These are phyloP conservation scores for Microcebus lehilahytsara DNA, from an alignment of 2,113 vertebrate genomes.

Conservation along the genomic window DNA sequence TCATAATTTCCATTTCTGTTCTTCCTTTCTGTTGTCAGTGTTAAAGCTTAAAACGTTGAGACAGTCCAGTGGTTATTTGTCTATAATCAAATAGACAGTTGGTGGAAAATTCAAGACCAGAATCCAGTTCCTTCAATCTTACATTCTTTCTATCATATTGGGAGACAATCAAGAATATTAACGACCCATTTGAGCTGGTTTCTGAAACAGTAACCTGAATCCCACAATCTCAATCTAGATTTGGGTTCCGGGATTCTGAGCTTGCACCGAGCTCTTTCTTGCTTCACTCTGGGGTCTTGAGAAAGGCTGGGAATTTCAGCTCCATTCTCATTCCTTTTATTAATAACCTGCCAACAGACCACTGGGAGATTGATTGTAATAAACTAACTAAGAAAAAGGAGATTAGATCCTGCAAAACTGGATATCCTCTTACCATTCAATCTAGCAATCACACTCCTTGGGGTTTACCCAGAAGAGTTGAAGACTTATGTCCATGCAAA, in stretches of 20 bases:
- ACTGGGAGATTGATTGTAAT: not conserved
- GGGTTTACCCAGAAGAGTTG: not conserved
- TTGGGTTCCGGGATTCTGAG: not conserved
- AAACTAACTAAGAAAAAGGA: not conserved
- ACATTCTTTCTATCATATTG: too few species aligned
- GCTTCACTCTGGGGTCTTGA: not conserved
- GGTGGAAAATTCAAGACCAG: not conserved
- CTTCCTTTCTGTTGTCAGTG: rapidly evolving
- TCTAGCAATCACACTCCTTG: not conserved
- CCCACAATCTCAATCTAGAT: not conserved
- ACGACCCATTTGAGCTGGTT: not conserved
- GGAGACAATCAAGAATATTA: not conserved
- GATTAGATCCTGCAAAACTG: not conserved
- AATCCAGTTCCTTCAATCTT: not conserved
- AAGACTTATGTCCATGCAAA: not conserved
- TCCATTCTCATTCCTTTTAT: not conserved
- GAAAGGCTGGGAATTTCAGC: not conserved
- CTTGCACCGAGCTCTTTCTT: not conserved
- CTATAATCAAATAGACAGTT: not conserved
- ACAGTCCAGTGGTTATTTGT: not conserved
- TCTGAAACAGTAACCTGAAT: not conserved
- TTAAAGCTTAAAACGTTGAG: not conserved
- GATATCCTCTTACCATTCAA: not conserved
- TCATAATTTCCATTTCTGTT: not conserved
- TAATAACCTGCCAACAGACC: not conserved